Conservation (phyloP, 1,140 invertebrate genomes). For the Drosophila athabasca region DNA sequence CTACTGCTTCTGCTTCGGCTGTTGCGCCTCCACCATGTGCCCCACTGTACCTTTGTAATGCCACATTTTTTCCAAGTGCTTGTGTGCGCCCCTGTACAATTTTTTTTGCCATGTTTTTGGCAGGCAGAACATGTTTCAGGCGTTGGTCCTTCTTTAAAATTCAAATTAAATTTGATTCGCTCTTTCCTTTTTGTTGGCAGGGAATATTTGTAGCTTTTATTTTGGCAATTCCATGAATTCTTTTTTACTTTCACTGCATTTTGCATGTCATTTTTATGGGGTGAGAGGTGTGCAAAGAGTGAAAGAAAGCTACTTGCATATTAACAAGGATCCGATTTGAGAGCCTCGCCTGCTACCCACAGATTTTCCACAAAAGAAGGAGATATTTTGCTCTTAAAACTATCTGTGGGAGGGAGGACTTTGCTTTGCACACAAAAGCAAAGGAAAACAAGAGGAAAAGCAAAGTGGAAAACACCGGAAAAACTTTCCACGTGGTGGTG, state of each 20-base stretch:
- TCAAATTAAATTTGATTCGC: slow-evolving; percentile 73
- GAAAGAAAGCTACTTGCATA: slow-evolving; percentile 36
- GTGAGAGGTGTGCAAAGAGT: slow-evolving; percentile 24
- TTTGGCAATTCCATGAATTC: slow-evolving; percentile 48
- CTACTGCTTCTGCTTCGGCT: slow-evolving; percentile 16
- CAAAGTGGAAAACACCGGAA: no score
- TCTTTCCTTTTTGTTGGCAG: slow-evolving; percentile 29
- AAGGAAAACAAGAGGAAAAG: not conserved
- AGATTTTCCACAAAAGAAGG: not conserved
- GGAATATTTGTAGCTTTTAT: slow-evolving; percentile 62
- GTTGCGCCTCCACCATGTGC: not conserved
- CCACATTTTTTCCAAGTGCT: slow-evolving; percentile 34
- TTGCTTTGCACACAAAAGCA: no score
- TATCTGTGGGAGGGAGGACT: no score
- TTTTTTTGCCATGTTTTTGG: slow-evolving; percentile 40
- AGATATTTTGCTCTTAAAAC: no score
- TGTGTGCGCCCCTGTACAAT: slow-evolving; percentile 19
- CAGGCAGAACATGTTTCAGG: slow-evolving; percentile 54
- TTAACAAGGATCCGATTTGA: slow-evolving; percentile 12
- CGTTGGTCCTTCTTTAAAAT: slow-evolving; percentile 65
- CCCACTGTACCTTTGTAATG: slow-evolving; percentile 6
- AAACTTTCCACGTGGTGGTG: not conserved
- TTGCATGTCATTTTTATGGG: not conserved
- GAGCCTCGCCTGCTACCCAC: not conserved
- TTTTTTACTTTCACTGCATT: slow-evolving; percentile 43